phyloP scores from a whole-genome alignment of 1,140 invertebrate species.

The Drosophila littoralis region DNA sequence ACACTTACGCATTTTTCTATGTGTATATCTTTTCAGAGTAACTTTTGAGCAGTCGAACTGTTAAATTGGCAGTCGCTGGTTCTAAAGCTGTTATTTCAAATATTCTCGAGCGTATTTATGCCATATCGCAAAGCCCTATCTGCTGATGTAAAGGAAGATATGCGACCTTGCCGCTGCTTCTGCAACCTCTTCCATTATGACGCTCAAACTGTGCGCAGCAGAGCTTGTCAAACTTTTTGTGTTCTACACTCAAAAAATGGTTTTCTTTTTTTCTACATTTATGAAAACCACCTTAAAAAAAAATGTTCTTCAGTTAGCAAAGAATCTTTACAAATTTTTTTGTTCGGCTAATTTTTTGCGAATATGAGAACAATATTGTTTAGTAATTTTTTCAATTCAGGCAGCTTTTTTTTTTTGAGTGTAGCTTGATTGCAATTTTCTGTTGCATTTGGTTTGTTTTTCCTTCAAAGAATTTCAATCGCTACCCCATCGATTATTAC shows the following conservation, averaged over 20 bases:
- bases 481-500: background rate
- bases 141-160: too few relatives aligned
- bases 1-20: too few relatives aligned
- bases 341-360: background rate
- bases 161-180: too few relatives aligned
- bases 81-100: too few relatives aligned
- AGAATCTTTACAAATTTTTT: background rate
- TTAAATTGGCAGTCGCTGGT: too few relatives aligned
- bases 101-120: too few relatives aligned
- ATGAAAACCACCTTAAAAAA: too few relatives aligned
- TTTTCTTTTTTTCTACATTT: too few relatives aligned
- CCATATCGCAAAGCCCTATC: too few relatives aligned
- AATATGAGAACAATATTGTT: too few relatives aligned
- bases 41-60: too few relatives aligned
- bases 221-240: conserved; percentile 1
- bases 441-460: background rate
- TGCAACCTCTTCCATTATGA: background rate
- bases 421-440: background rate
- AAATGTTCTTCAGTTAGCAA: background rate
- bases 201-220: background rate
- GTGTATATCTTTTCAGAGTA: too few relatives aligned
- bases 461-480: background rate
- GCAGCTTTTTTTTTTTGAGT: background rate
- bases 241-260: background rate
- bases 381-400: background rate